phyloP scores from a whole-genome alignment of 1,140 invertebrate genomes.

The Euura saliciscinereae region DNA sequence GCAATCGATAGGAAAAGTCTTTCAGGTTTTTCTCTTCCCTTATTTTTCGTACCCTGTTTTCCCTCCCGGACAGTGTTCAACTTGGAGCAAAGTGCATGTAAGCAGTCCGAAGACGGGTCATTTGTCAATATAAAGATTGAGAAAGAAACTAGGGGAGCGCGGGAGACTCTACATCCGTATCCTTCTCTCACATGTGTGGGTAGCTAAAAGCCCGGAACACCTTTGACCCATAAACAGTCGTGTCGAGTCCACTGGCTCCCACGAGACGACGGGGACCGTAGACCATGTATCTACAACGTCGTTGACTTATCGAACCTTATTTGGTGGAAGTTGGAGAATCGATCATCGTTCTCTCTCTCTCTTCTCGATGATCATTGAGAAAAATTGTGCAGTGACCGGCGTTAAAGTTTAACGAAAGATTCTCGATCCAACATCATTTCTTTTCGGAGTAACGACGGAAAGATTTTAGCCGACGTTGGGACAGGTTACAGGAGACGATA shows the following conservation, averaged over 20 bases:
- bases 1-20: background rate
- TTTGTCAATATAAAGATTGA: background rate
- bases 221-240: slow-evolving; percentile 13
- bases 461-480: background rate
- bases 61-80: background rate
- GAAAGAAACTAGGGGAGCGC: background rate
- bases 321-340: background rate
- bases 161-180: no score
- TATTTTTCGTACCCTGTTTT: no score
- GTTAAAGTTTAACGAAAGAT: slow-evolving; percentile 27
- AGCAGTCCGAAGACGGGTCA: background rate
- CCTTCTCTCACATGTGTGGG: background rate
- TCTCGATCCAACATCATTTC: slow-evolving; percentile 31
- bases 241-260: slow-evolving; percentile 12
- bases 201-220: slow-evolving; percentile 15
- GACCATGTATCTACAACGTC: slow-evolving; percentile 1
- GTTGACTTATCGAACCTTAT: background rate
- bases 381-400: background rate
- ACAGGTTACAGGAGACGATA: background rate
- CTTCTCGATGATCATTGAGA: no score
- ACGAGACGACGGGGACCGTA: background rate
- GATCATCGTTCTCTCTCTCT: background rate
- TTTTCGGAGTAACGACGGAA: background rate
- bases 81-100: background rate
- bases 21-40: background rate